Evolutionary conservation across 2,113 vertebrate species (phyloP), one percentile per base, ranked within the genome.

Genomic region (Passer domesticus): DNA sequence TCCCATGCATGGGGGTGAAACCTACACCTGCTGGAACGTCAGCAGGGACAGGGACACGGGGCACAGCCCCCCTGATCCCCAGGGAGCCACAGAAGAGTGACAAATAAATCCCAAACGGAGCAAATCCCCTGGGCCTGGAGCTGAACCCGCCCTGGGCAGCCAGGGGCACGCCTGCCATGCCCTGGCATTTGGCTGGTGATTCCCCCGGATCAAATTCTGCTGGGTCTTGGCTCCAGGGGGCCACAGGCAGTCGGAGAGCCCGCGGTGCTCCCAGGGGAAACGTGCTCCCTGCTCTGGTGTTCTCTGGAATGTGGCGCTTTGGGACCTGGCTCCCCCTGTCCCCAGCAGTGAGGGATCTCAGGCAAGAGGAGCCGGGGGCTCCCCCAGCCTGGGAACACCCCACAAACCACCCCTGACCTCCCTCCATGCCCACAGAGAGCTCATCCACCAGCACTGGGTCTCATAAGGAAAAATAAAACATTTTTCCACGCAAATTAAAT

Each of bases 261-360:
- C 59, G 4, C 1, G 2, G 44, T 21, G 62, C 35, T 76, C 67
- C 75, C 13, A 0, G 16, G 1, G 5, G 20, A 89, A 95, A 28
- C 19, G 24, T 2, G 1, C 50, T 44, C 41, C 75, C 1, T 2
- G 58, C 31, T 28, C 50, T 10, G 39, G 2, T 10, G 60, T n/a
- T 27, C 83, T 20, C 70, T 0, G 0, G 41, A n/a, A 56, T 9
- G 41, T 0, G 2, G 53, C 0, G 0, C 20, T 25, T 20, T 3
- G 11, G n/a, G 66, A 70, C 23, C 19, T 44, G 13, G 7, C 50
- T 20, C 7, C 7, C 13, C 12, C 6, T 21, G 43, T 8, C 15
- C 39, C 21, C 56, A 37, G 37, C 27, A 47, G 23, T 0, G 2
- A 72, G 67, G 37, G 41, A 3, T 9, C 27, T 0, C 1, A 68